Evolutionary conservation across 2,888 invertebrate genomes (phyloP).

Genomic region (Saturnia japonica): DNA sequence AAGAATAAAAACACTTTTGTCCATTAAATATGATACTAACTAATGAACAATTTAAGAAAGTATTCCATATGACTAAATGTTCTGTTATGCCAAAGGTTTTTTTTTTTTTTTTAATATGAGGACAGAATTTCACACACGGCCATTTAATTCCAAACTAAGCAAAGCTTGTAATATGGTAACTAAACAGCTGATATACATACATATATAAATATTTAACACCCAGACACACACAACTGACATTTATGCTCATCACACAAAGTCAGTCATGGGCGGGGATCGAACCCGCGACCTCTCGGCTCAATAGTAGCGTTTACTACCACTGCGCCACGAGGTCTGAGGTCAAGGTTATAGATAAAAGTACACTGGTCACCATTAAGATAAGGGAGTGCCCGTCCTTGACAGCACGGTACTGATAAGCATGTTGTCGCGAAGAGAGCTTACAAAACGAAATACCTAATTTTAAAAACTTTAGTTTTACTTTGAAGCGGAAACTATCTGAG

Average conservation of each 20-base stretch:
- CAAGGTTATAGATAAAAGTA: constrained; percentile 1
- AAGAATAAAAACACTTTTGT: background rate
- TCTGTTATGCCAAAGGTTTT: constrained; percentile 7
- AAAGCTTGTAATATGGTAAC: too few species aligned
- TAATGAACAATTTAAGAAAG: background rate
- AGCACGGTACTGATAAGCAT: background rate
- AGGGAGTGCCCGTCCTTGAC: constrained; percentile 14
- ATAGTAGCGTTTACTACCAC: too few species aligned
- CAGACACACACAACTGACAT: too few species aligned
- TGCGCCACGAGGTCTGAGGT: too few species aligned
- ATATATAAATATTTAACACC: too few species aligned
- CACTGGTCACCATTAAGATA: constrained; percentile 15
- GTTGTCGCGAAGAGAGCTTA: constrained; percentile 10
- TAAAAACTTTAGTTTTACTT: background rate
- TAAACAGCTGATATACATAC: too few species aligned
- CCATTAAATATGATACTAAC: background rate
- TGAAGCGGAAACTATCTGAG: background rate
- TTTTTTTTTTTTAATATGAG: too few species aligned
- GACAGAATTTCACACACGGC: too few species aligned
- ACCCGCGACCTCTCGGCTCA: too few species aligned
- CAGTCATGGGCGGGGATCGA: too few species aligned
- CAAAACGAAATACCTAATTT: background rate
- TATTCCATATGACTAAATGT: constrained; percentile 2
- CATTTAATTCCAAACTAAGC: too few species aligned
- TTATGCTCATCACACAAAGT: too few species aligned